Evolutionary conservation across 1,140 invertebrate genomes (phyloP).

Genomic region (Dreissena rostriformis): DNA sequence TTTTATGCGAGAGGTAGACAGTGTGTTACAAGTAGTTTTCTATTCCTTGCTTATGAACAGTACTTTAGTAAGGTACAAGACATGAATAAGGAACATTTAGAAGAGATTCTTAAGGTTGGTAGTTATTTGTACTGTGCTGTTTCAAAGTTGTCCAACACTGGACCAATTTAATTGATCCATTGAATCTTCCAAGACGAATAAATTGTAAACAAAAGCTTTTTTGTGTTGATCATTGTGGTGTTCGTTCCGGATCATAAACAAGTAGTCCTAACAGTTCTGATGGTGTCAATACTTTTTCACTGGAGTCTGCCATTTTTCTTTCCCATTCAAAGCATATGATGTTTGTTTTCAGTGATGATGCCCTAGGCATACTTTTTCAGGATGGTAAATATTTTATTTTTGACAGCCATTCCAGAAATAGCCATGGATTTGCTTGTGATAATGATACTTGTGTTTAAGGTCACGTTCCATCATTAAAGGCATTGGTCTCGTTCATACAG

Average conservation of each 20-base stretch:
- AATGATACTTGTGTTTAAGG: slow-evolving; percentile 12
- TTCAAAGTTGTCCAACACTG: background rate
- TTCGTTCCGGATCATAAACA: background rate
- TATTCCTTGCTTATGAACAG: slow-evolving; percentile 14
- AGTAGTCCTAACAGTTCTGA: background rate
- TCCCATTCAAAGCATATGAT: background rate
- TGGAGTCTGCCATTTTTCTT: background rate
- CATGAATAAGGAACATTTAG: slow-evolving; percentile 1
- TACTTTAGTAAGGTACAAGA: background rate
- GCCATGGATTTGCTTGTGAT: background rate
- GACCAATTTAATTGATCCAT: background rate
- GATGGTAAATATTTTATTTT: background rate
- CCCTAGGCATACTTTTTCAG: background rate
- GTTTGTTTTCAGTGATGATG: background rate
- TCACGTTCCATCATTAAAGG: background rate
- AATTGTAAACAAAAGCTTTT: background rate
- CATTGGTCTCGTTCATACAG: background rate
- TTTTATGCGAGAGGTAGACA: slow-evolving; percentile 24
- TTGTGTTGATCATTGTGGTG: too few species aligned
- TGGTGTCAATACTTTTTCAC: background rate
- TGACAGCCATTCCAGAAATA: slow-evolving; percentile 29
- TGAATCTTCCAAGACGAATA: background rate
- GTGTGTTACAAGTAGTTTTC: slow-evolving; percentile 26
- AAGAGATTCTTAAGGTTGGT: slow-evolving; percentile 16
- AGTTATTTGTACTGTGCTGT: slow-evolving; percentile 38